A percentile compares a stretch with the other conserved stretches of the same genome.
Evolutionary conservation across 2,888 invertebrate species (phyloP).

Genomic region (Agrilus mali): DNA sequence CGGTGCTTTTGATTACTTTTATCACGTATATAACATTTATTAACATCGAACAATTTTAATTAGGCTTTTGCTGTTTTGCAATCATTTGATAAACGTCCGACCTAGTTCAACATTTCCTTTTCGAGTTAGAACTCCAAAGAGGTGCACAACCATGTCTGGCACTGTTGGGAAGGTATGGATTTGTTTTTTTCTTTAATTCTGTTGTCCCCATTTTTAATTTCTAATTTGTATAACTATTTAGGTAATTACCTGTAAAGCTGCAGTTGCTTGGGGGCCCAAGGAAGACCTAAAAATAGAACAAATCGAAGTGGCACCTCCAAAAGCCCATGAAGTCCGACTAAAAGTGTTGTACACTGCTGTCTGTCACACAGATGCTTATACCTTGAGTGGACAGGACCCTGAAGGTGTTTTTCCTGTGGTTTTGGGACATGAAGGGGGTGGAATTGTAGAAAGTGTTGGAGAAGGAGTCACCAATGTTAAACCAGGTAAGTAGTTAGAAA

Average conservation of each 20-base stretch:
- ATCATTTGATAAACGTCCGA: no score
- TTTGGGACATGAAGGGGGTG: constrained; percentile 93
- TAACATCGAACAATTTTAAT: no score
- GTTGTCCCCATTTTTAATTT: background rate
- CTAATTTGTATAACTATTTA: constrained; percentile 14
- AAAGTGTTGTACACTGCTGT: constrained; percentile 70
- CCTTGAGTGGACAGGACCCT: constrained; percentile 75
- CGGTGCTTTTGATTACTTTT: no score
- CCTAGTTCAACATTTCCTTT: background rate
- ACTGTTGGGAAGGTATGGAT: constrained; percentile 4
- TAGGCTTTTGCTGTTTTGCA: no score
- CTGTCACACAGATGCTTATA: constrained; percentile 90
- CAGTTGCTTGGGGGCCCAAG: constrained; percentile 93
- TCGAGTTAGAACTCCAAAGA: background rate
- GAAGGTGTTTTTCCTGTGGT: constrained; percentile 88
- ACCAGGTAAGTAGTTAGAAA: constrained; percentile 41
- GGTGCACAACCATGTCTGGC: background rate
- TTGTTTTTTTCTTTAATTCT: background rate
- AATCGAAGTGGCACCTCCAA: constrained; percentile 88
- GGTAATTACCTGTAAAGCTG: constrained; percentile 80
- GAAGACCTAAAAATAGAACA: constrained; percentile 81
- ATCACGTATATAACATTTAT: no score
- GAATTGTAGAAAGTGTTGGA: constrained; percentile 94
- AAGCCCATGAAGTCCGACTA: constrained; percentile 80
- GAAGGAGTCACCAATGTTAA: constrained; percentile 78